Evolutionary conservation across 2,888 invertebrate species (phyloP).

Genomic region (Synanthedon myopaeformis): DNA sequence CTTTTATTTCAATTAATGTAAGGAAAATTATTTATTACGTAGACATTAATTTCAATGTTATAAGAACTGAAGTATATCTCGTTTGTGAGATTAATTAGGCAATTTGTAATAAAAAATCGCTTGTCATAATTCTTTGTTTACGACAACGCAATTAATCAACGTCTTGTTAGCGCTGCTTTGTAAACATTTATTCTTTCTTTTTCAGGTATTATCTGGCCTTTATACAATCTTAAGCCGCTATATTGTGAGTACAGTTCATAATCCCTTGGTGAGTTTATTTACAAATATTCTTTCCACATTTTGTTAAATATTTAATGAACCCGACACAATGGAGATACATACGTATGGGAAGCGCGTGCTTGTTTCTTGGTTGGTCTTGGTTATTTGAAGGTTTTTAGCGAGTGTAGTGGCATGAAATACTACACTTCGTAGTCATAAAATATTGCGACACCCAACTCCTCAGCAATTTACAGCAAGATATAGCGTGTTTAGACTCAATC

Average conservation of each 20-base stretch:
- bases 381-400: no score
- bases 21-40: neutral
- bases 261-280: neutral
- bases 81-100: slow-evolving; percentile 12
- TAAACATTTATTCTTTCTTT: slow-evolving; percentile 1
- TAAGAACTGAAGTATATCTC: neutral
- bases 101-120: slow-evolving; percentile 16
- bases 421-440: no score
- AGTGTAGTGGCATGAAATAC: no score
- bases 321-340: no score
- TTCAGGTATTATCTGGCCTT: neutral
- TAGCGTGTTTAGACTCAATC: no score
- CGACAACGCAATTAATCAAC: slow-evolving; percentile 25
- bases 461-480: no score
- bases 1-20: no score
- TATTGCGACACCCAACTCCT: no score
- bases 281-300: no score
- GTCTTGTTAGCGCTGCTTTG: slow-evolving; percentile 8
- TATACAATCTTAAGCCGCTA: neutral
- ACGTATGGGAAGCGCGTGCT: no score
- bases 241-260: neutral
- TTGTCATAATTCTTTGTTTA: slow-evolving; percentile 25
- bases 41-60: neutral
- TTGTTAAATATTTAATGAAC: no score
- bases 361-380: no score